Conservation (phyloP, 2,113 vertebrate species). For the Dipodomys ordii region DNA sequence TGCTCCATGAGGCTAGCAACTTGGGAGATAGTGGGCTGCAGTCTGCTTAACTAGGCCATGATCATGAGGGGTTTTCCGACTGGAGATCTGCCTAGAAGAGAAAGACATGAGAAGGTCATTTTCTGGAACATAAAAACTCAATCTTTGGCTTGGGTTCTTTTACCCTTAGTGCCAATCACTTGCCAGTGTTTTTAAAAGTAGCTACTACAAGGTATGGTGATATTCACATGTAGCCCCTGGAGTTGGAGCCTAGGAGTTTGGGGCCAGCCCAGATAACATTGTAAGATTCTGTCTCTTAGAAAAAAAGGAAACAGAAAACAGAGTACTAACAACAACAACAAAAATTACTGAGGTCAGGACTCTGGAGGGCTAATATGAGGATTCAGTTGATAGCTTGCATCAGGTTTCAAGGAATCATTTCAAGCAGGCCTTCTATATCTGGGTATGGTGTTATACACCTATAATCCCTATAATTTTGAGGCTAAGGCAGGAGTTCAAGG, state of each 20-base stretch:
- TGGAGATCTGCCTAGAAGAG: neutral
- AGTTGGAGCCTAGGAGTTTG: neutral
- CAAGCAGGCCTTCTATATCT: neutral
- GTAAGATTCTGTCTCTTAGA: neutral
- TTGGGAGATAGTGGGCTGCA: neutral
- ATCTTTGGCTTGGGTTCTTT: neutral
- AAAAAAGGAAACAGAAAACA: neutral
- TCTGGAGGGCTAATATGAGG: neutral
- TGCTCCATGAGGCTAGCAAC: neutral
- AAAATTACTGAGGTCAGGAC: neutral
- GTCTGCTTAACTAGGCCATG: conserved; percentile 4
- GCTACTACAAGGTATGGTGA: neutral
- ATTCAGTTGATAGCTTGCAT: neutral
- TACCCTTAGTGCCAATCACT: neutral
- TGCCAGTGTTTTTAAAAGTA: conserved; percentile 48
- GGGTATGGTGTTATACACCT: neutral
- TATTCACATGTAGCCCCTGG: too few relatives aligned
- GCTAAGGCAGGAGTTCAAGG: neutral
- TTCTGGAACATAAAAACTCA: conserved; percentile 15
- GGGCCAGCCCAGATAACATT: neutral
- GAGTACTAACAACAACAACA: neutral
- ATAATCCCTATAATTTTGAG: neutral
- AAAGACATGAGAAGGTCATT: neutral
- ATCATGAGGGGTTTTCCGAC: neutral
- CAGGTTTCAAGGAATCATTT: conserved; percentile 20